Conservation (phyloP, 2,113 vertebrate genomes). For the Riparia riparia region DNA sequence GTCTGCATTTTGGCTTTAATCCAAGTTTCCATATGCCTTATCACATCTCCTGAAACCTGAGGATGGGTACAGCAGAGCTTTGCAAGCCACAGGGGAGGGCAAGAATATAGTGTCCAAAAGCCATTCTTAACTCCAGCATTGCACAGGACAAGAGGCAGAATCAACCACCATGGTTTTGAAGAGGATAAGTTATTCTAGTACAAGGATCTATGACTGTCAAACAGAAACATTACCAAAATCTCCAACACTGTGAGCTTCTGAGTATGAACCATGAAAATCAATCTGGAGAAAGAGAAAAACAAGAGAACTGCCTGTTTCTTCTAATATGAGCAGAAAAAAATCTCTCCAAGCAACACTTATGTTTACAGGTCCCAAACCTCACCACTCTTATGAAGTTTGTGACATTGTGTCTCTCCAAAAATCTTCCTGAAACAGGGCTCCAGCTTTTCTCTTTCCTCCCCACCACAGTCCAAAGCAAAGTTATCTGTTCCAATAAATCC, state of each 20-base stretch:
- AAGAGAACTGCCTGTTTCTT: neutral
- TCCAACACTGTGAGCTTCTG: conserved; percentile 74
- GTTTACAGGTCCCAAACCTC: neutral
- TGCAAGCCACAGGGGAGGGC: neutral
- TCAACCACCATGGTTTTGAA: neutral
- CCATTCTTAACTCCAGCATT: neutral
- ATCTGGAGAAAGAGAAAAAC: conserved; percentile 66
- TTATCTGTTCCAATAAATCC: neutral
- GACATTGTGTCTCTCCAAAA: neutral
- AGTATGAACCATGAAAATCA: conserved; percentile 79
- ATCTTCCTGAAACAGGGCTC: neutral
- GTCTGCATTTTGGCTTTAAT: neutral
- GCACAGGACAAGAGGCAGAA: neutral
- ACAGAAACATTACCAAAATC: conserved; percentile 78
- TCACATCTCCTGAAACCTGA: neutral
- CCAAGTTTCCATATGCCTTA: neutral
- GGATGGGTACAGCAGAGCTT: neutral
- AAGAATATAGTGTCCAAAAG: neutral
- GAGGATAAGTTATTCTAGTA: neutral
- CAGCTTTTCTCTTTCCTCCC: neutral
- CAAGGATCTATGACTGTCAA: neutral
- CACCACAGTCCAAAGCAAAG: neutral
- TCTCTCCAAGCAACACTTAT: neutral
- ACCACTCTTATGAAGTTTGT: neutral
- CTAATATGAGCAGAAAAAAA: neutral